Evolutionary conservation across 2,797 vertebrate genomes (phyloP).

Genomic region (Rallus crepitans): DNA sequence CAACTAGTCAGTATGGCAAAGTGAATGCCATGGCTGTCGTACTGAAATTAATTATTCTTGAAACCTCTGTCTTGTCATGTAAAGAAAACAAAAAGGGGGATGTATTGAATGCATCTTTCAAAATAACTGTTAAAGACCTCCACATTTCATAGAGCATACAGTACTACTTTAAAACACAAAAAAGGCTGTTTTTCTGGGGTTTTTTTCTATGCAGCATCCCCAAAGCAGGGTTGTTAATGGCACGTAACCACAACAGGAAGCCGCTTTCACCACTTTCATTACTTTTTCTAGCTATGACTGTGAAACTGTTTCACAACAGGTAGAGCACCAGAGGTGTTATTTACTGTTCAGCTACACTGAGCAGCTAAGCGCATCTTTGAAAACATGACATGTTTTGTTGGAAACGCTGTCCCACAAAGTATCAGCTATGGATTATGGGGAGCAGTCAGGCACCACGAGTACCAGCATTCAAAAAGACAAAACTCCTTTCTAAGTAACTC

Average conservation of each 20-base stretch:
- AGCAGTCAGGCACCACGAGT: neutral
- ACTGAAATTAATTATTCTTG: neutral
- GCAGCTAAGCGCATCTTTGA: neutral
- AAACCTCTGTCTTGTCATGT: neutral
- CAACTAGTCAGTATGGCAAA: neutral
- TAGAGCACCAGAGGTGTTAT: neutral
- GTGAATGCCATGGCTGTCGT: neutral
- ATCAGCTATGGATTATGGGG: neutral
- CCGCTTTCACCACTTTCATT: conserved; percentile 22
- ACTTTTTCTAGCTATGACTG: neutral
- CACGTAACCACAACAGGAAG: conserved; percentile 6
- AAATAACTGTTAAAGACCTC: neutral
- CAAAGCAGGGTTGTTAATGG: neutral
- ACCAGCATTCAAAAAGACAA: neutral
- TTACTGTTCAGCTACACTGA: neutral
- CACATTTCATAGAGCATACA: neutral
- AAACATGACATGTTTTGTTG: neutral
- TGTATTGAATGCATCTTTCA: neutral
- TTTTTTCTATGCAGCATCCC: rapidly evolving
- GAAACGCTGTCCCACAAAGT: neutral
- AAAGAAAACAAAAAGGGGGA: neutral
- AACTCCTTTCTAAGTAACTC: neutral
- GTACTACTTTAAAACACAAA: neutral
- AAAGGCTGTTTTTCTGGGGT: neutral
- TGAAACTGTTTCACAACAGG: neutral